A percentile compares a stretch with the other conserved stretches of the same genome.
phyloP scores from a whole-genome alignment of 2,797 vertebrate species.

The Champsocephalus gunnari region DNA sequence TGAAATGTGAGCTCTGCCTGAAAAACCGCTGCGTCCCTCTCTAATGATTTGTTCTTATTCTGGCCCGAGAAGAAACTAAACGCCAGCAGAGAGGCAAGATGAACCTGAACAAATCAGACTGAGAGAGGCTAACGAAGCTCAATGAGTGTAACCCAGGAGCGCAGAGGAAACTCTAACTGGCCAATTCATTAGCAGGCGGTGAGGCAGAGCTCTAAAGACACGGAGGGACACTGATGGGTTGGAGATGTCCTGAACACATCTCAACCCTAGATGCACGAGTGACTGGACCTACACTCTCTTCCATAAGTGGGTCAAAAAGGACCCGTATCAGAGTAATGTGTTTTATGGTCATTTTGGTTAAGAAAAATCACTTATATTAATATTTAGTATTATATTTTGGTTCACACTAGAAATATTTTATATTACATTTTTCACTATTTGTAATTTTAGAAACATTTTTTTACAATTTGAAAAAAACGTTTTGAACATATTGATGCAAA shows the following conservation, averaged over 20 bases:
- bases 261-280: no score
- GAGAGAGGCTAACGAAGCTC: constrained; percentile 18
- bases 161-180: constrained; percentile 56
- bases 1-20: constrained; percentile 26
- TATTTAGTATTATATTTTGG: no score
- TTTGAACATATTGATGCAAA: no score
- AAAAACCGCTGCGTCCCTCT: constrained; percentile 15
- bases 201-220: constrained; percentile 7
- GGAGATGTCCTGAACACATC: background rate
- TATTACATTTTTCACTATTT: no score
- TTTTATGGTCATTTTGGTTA: no score
- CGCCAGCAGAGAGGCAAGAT: constrained; percentile 40
- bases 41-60: constrained; percentile 46
- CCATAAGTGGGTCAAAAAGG: no score
- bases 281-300: no score
- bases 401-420: no score
- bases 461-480: no score
- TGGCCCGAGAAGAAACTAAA: constrained; percentile 59
- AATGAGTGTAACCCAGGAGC: constrained; percentile 31
- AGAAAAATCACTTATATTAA: no score
- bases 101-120: constrained; percentile 28
- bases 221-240: background rate
- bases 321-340: no score
- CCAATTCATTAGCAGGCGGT: constrained; percentile 47
- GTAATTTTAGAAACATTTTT: no score